A percentile compares a stretch with the other conserved stretches of the same genome.
Evolutionary conservation across 2,797 vertebrate genomes (phyloP).

Genomic region (Ibycter americanus): DNA sequence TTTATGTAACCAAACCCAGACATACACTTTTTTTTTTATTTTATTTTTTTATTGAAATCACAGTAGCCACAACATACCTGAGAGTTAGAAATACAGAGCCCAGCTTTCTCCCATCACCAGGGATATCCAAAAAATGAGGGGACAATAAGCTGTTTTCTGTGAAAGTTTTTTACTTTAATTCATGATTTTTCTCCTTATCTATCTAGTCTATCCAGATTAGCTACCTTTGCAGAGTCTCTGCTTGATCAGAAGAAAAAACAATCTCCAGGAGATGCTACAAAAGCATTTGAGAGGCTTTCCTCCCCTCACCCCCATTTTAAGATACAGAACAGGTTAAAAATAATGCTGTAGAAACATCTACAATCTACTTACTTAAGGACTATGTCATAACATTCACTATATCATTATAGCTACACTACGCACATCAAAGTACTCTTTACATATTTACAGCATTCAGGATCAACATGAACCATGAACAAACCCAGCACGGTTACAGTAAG

Average conservation of each 20-base stretch:
- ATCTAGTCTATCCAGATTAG: not conserved
- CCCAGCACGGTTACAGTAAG: not conserved
- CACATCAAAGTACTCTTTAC: not conserved
- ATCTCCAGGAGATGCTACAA: not conserved
- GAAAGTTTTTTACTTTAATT: not conserved
- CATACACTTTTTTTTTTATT: not conserved
- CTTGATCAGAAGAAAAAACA: not conserved
- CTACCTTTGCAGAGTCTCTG: not conserved
- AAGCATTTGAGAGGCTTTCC: not conserved
- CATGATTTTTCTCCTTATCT: not conserved
- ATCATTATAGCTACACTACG: not conserved
- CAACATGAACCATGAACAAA: not conserved
- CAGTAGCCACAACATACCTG: not conserved
- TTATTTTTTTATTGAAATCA: not conserved
- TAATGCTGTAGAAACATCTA: not conserved
- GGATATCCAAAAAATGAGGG: not conserved
- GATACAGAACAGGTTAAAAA: not conserved
- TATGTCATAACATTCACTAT: not conserved
- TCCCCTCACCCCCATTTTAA: not conserved
- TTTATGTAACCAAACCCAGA: not conserved
- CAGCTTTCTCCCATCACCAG: rapidly evolving
- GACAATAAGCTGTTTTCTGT: not conserved
- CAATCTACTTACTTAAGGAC: not conserved
- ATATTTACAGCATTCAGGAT: not conserved
- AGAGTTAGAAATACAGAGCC: not conserved